Base-by-base conservation (phyloP, 2,797 vertebrate species). In the Anabacerthia variegaticeps region DNA sequence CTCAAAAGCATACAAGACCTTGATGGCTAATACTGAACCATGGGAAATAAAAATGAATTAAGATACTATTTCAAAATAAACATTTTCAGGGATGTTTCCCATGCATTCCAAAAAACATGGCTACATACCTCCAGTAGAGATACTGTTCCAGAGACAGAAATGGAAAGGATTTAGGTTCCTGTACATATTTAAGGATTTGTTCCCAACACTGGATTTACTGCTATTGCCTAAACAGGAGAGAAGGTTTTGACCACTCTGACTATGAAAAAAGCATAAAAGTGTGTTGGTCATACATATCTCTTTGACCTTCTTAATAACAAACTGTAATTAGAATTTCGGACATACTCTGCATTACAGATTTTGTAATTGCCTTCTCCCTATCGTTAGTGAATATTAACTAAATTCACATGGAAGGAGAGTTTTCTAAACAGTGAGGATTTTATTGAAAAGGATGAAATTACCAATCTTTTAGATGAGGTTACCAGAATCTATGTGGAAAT, bases 331-430 rank as follows among this genome's bases (percentile, higher is more conserved):
- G 27, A 80, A 71, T 88, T 76, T 55, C 18, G 51, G 27, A 86
- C n/a, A 49, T 27, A 30, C 16, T 61, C n/a, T 56, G 67, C 56
- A 69, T 76, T 48, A 69, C 22, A 79, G 52, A 55, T 88, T 84
- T 91, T 96, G n/a, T 56, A 95, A 93, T 77, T 87, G 88, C 28
- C 78, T 84, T 63, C 66, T 91, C 43, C 81, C 89, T 77, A 80
- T 89, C 85, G 89, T 77, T 89, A 92, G 76, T 88, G 87, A 95
- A 95, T 86, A 83, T 95, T 88, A 96, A 95, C 95, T 96, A 81
- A 94, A 97, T 96, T 92, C 85, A 86, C 7, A 6, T 39, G 41
- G 91, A 95, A 93, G 78, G 46, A 95, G 83, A 81, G 75, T 92
- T 96, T 95, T 91, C 85, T 93, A 93, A 96, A 95, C 85, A 74